Conservation (phyloP, 2,797 vertebrate genomes). For the Steatocranus sp. region DNA sequence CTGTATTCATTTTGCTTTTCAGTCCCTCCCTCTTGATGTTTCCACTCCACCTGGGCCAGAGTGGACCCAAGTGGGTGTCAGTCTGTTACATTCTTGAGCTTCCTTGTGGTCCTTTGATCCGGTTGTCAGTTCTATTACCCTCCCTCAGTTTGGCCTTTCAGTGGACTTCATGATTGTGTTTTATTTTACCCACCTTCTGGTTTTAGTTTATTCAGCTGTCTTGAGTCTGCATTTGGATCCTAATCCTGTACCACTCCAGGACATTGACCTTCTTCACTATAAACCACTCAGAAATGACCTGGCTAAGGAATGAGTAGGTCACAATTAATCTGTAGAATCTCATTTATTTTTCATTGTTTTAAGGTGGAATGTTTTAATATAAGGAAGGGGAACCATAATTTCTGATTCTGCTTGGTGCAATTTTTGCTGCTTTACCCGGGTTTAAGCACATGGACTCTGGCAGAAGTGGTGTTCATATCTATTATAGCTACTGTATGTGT, state of each 20-base stretch:
- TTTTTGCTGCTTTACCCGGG: not conserved
- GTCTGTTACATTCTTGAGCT: accelerated
- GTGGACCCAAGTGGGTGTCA: not conserved
- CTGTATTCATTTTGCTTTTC: not conserved
- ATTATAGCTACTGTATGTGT: not conserved
- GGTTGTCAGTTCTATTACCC: not conserved
- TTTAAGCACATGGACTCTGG: not conserved
- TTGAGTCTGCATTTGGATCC: not conserved
- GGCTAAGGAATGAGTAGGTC: not conserved
- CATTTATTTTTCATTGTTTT: not conserved
- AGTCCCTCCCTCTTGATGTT: not conserved
- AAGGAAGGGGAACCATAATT: not conserved
- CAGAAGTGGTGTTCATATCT: accelerated
- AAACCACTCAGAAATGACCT: not conserved
- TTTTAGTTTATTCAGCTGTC: not conserved
- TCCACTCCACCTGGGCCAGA: not conserved
- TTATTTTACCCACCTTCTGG: not conserved
- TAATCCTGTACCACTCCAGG: not conserved
- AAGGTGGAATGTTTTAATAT: not conserved
- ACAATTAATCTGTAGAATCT: not conserved
- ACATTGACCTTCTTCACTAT: not conserved
- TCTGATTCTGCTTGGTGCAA: not conserved
- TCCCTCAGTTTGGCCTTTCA: not conserved
- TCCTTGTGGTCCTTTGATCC: not conserved
- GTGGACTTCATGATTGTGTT: not conserved